Conservation (phyloP, 1,140 invertebrate genomes). For the Physella acuta region DNA sequence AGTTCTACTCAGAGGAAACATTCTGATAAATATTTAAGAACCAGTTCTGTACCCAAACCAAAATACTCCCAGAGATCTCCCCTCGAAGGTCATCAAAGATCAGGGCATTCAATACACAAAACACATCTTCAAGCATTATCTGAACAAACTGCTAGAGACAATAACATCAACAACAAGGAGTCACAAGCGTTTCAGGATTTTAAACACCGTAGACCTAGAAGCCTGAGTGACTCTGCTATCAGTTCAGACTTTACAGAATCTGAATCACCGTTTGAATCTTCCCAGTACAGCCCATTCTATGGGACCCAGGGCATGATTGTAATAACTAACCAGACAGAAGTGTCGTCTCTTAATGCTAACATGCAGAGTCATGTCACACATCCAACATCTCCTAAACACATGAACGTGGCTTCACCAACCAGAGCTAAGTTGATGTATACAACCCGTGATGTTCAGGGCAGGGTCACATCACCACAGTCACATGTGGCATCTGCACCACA, state of each 20-base stretch:
- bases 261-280: constrained; percentile 42
- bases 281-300: constrained; percentile 31
- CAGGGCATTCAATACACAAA: neutral
- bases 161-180: neutral
- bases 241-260: constrained; percentile 56
- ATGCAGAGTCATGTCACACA: neutral
- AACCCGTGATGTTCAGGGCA: neutral
- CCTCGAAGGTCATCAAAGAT: neutral
- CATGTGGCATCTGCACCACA: neutral
- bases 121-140: neutral
- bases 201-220: constrained; percentile 33
- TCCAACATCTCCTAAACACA: too few relatives aligned
- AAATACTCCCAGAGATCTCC: neutral
- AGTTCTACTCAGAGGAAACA: constrained; percentile 3
- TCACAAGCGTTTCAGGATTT: too few relatives aligned
- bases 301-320: neutral
- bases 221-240: constrained; percentile 54
- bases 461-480: neutral
- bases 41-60: neutral
- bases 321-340: too few relatives aligned
- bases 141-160: neutral
- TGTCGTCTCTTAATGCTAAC: too few relatives aligned
- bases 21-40: neutral
- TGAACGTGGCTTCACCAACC: too few relatives aligned
- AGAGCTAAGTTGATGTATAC: neutral